phyloP scores from a whole-genome alignment of 2,113 vertebrate species.

The Syngnathus floridae region DNA sequence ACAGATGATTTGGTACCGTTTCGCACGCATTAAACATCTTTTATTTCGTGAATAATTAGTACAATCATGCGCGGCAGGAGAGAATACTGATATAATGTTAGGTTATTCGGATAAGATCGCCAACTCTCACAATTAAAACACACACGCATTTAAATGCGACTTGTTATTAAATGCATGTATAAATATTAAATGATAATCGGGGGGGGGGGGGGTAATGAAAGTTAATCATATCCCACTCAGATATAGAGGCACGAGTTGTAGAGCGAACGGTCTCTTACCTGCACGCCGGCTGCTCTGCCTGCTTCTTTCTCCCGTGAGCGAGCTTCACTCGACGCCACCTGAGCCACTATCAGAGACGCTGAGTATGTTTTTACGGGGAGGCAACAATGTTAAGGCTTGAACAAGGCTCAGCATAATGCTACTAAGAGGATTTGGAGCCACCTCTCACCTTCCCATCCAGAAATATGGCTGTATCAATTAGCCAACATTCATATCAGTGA shows the following conservation, averaged over 20 bases:
- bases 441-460: slow-evolving; percentile 41
- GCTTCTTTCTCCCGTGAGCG: neutral
- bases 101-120: neutral
- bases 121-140: neutral
- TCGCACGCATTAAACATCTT: neutral
- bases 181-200: no score
- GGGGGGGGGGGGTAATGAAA: neutral
- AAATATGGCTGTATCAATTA: slow-evolving; percentile 12
- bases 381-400: slow-evolving; percentile 64
- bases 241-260: neutral
- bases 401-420: slow-evolving; percentile 73
- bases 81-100: neutral
- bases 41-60: neutral
- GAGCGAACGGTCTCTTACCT: slow-evolving; percentile 42
- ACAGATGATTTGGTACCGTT: slow-evolving; percentile 21
- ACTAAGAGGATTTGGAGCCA: slow-evolving; percentile 77
- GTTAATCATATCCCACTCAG: neutral
- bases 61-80: neutral
- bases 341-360: slow-evolving; percentile 46
- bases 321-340: slow-evolving; percentile 44
- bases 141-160: neutral
- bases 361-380: slow-evolving; percentile 45
- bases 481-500: slow-evolving; percentile 22
- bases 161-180: neutral
- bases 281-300: slow-evolving; percentile 26